Conservation (phyloP, 2,888 invertebrate genomes). For the Acronicta psi region DNA sequence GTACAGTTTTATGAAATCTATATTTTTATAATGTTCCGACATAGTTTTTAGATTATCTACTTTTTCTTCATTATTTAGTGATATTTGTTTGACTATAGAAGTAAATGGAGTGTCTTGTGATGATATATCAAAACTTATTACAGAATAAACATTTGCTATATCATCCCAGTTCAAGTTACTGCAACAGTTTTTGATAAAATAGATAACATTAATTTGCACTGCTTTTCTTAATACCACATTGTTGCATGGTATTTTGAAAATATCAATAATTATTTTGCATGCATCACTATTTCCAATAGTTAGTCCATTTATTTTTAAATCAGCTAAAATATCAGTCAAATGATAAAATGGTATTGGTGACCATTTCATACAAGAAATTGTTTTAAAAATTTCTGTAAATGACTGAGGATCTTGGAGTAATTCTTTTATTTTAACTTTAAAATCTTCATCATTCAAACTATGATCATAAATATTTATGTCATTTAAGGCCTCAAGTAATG, state of each 20-base stretch:
- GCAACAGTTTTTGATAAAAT: conserved; percentile 70
- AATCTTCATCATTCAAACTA: conserved; percentile 50
- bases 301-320: conserved; percentile 46
- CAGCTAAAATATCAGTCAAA: conserved; percentile 68
- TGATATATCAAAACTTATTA: conserved; percentile 58
- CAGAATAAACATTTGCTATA: conserved; percentile 61
- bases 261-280: conserved; percentile 58
- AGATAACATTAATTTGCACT: conserved; percentile 68
- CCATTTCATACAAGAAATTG: conserved; percentile 75
- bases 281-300: conserved; percentile 40
- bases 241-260: conserved; percentile 78
- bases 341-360: conserved; percentile 79
- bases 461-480: conserved; percentile 77
- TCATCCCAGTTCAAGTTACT: conserved; percentile 67
- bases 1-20: conserved; percentile 70
- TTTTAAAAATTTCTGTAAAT: conserved; percentile 66
- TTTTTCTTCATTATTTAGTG: conserved; percentile 56
- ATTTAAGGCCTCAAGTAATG: conserved; percentile 77
- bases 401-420: conserved; percentile 58
- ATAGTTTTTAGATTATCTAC: conserved; percentile 59
- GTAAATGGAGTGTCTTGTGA: conserved; percentile 56
- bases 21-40: conserved; percentile 58
- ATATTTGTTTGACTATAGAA: conserved; percentile 51
- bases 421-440: conserved; percentile 63
- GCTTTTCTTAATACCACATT: conserved; percentile 76